These are phyloP conservation scores for Chydorus sphaericus DNA, from an alignment of 2,888 invertebrate genomes.

Conservation along the genomic window DNA sequence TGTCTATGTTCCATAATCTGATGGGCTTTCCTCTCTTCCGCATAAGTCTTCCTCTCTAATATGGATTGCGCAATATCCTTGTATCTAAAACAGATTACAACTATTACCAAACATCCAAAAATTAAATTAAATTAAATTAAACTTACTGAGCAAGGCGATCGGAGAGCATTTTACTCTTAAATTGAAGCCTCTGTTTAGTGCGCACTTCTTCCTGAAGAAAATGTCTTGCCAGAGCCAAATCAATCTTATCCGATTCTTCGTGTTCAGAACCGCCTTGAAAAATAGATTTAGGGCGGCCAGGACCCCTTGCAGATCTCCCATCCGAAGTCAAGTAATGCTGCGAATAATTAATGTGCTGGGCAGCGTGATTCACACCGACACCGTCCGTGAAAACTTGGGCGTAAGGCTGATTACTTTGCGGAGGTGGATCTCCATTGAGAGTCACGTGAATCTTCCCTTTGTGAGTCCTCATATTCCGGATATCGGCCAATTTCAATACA, in stretches of 20 bases:
- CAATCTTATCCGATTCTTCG: background rate
- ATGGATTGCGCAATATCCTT: background rate
- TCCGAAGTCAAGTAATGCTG: no score
- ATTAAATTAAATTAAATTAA: background rate
- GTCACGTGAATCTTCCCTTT: background rate
- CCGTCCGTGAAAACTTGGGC: background rate
- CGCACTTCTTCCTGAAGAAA: background rate
- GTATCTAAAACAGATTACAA: background rate
- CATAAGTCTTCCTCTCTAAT: background rate
- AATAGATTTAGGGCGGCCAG: background rate
- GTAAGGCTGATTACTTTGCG: background rate
- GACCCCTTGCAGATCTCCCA: no score
- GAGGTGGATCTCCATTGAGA: background rate
- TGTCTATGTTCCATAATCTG: background rate
- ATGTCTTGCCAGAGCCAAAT: background rate
- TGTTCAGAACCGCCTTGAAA: background rate
- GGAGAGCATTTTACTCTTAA: background rate
- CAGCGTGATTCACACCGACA: background rate
- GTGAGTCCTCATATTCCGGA: background rate
- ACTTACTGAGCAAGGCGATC: background rate
- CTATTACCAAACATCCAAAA: background rate
- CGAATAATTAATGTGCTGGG: background rate
- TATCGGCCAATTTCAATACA: background rate
- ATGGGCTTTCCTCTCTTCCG: background rate
- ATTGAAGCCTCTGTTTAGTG: background rate